Conservation (phyloP, 2,888 invertebrate species). For the Neoscelio sp. region DNA sequence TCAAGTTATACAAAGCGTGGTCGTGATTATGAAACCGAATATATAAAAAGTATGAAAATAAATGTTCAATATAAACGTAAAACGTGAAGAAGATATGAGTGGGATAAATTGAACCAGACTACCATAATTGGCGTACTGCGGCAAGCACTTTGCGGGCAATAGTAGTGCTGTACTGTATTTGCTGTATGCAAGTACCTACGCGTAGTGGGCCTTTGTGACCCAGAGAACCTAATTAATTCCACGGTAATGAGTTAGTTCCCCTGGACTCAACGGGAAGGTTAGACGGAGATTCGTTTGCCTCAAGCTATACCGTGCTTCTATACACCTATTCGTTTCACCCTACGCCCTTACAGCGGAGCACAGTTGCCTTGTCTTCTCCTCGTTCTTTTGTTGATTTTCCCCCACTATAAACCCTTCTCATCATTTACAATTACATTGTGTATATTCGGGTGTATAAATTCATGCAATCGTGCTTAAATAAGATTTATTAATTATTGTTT, state of each 20-base stretch:
- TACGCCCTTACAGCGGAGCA: constrained; percentile 49
- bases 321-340: constrained; percentile 65
- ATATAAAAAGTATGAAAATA: constrained; percentile 55
- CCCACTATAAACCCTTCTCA: constrained; percentile 65
- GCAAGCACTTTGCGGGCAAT: constrained; percentile 72
- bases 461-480: constrained; percentile 47
- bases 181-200: constrained; percentile 66
- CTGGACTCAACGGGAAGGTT: constrained; percentile 72
- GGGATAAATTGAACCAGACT: constrained; percentile 65
- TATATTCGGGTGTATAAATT: constrained; percentile 37
- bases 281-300: constrained; percentile 74
- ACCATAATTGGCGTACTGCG: constrained; percentile 67
- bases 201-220: constrained; percentile 77
- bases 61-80: constrained; percentile 58
- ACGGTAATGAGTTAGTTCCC: constrained; percentile 77
- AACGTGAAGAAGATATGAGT: constrained; percentile 54
- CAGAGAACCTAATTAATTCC: constrained; percentile 79
- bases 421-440: constrained; percentile 56
- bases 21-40: constrained; percentile 38
- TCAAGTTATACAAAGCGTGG: constrained; percentile 5
- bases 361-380: constrained; percentile 64
- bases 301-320: constrained; percentile 68
- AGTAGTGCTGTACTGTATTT: constrained; percentile 69
- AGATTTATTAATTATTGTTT: constrained; percentile 62
- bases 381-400: constrained; percentile 69